Evolutionary conservation across 2,113 vertebrate genomes (phyloP).

Genomic region (Phycodurus eques): DNA sequence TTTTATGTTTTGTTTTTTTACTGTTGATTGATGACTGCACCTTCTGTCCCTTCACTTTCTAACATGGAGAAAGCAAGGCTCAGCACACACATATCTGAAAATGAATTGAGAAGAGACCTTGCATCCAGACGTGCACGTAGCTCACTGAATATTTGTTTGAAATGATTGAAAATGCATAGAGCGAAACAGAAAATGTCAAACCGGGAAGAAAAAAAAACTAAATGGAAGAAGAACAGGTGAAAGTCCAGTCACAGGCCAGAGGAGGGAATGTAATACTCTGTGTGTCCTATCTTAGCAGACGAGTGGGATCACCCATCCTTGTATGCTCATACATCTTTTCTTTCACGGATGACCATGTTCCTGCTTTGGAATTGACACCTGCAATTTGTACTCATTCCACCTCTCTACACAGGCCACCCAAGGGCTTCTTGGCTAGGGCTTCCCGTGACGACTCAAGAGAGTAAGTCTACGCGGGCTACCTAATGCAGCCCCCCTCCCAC

Average conservation of each 20-base stretch:
- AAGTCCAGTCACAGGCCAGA: slow-evolving; percentile 58
- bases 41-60: slow-evolving; percentile 44
- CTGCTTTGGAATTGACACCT: slow-evolving; percentile 73
- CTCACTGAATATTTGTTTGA: slow-evolving; percentile 13
- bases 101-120: slow-evolving; percentile 39
- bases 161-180: slow-evolving; percentile 27
- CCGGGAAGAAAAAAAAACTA: not conserved
- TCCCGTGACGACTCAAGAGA: slow-evolving; percentile 63
- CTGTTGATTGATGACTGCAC: slow-evolving; percentile 61
- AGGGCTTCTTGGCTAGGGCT: slow-evolving; percentile 64
- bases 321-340: slow-evolving; percentile 74
- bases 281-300: slow-evolving; percentile 43
- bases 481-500: slow-evolving; percentile 62
- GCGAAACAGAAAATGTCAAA: slow-evolving; percentile 6
- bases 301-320: slow-evolving; percentile 69
- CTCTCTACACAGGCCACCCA: slow-evolving; percentile 52
- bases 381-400: slow-evolving; percentile 79
- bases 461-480: slow-evolving; percentile 57
- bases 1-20: slow-evolving; percentile 47
- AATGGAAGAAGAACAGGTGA: slow-evolving; percentile 15
- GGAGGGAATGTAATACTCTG: slow-evolving; percentile 61
- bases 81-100: slow-evolving; percentile 26
- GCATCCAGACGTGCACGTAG: not conserved
- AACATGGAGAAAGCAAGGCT: slow-evolving; percentile 36
- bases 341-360: slow-evolving; percentile 73